Percentiles rank a stretch among this genome's conserved stretches.
These are phyloP conservation scores for Oncorhynchus kisutch DNA, from an alignment of 2,113 vertebrate species.

Conservation along the genomic window DNA sequence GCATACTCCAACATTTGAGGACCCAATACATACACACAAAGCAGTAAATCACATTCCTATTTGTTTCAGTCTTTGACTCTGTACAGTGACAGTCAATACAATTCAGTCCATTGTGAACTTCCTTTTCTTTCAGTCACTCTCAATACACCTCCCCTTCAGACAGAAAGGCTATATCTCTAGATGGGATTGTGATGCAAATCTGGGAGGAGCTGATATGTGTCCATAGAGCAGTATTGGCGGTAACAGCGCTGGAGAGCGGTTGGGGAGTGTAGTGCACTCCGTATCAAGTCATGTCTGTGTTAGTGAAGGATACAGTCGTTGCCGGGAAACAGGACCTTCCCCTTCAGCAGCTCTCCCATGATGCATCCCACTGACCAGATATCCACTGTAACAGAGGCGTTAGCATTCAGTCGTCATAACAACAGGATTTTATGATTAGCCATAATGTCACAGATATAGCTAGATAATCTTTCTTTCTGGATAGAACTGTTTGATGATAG, in stretches of 20 bases:
- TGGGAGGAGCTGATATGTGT: neutral
- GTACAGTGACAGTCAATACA: conserved; percentile 24
- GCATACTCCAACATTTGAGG: neutral
- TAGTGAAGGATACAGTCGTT: conserved; percentile 95
- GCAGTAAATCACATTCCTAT: conserved; percentile 37
- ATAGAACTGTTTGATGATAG: neutral
- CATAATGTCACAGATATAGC: no score
- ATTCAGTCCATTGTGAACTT: conserved; percentile 29
- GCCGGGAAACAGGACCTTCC: conserved; percentile 94
- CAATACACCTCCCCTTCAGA: conserved; percentile 11
- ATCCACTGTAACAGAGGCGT: conserved; percentile 81
- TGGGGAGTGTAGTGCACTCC: conserved; percentile 10
- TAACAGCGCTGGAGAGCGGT: neutral
- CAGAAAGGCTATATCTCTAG: conserved; percentile 17
- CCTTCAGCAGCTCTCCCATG: conserved; percentile 96
- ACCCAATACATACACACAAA: conserved; percentile 7
- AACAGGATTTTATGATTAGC: neutral
- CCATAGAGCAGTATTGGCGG: conserved; percentile 16
- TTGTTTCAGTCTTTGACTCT: neutral
- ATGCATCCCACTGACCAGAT: conserved; percentile 99
- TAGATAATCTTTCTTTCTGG: neutral
- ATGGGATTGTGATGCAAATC: conserved; percentile 54
- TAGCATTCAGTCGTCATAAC: neutral
- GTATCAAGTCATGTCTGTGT: neutral
- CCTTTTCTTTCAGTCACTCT: conserved; percentile 30